These are phyloP conservation scores for Erethizon dorsatum DNA, from an alignment of 2,797 vertebrate genomes.

Conservation along the genomic window DNA sequence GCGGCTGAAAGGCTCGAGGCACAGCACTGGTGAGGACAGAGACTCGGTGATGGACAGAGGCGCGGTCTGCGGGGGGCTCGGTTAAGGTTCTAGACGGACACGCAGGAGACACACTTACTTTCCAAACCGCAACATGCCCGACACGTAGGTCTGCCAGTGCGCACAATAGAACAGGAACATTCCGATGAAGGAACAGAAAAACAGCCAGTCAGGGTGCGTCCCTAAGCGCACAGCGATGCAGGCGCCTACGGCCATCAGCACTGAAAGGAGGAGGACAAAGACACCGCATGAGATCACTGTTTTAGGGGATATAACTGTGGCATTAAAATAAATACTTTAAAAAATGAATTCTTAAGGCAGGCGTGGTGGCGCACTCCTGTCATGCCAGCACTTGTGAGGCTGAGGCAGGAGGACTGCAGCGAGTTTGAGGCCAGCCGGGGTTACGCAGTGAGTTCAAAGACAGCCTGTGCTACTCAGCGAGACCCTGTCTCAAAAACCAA, in stretches of 20 bases:
- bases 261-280: slow-evolving; percentile 89
- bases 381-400: not conserved
- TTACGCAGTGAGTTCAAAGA: not conserved
- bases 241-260: slow-evolving; percentile 96
- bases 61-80: not conserved
- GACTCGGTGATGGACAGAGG: not conserved
- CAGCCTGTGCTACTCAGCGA: not conserved
- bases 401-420: not conserved
- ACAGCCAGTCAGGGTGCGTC: slow-evolving; percentile 94
- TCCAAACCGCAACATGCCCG: slow-evolving; percentile 96
- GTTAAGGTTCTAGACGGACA: not conserved
- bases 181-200: slow-evolving; percentile 97
- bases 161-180: slow-evolving; percentile 99
- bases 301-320: slow-evolving; percentile 15
- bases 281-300: not conserved
- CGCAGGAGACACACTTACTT: slow-evolving; percentile 92
- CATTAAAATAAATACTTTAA: not conserved
- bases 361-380: not conserved
- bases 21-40: too few species aligned
- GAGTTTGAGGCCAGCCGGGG: not conserved
- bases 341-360: not conserved
- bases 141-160: slow-evolving; percentile 99
- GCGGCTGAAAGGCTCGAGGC: too few species aligned
- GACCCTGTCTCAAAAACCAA: not conserved
- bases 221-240: slow-evolving; percentile 95